Percentiles rank a stretch among this genome's conserved stretches.
phyloP scores from a whole-genome alignment of 2,113 vertebrate species.

The Nasalis larvatus region DNA sequence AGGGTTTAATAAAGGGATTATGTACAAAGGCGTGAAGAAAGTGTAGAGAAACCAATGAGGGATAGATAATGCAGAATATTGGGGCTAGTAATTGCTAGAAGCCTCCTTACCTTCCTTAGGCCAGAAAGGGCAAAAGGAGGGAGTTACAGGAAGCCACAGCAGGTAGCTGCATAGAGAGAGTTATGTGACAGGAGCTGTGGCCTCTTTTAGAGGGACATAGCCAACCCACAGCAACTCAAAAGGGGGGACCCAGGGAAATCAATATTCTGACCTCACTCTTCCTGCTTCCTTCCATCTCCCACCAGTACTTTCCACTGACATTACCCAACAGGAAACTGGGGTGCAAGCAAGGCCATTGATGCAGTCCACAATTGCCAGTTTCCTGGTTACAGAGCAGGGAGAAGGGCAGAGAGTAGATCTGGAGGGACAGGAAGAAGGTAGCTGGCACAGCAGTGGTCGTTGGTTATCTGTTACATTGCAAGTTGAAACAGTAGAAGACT shows the following conservation, averaged over 20 bases:
- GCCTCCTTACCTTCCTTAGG: not conserved
- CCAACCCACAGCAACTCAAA: not conserved
- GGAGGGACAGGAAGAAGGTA: not conserved
- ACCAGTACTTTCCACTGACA: not conserved
- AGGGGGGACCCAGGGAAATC: not conserved
- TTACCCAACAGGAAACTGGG: not conserved
- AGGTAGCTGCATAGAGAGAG: not conserved
- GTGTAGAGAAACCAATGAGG: not conserved
- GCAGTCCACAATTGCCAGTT: not conserved
- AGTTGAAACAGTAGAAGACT: not conserved
- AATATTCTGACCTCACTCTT: not conserved
- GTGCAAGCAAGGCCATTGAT: not conserved
- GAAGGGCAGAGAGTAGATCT: not conserved
- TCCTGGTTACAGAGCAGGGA: not conserved
- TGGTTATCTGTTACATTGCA: not conserved
- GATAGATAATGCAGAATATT: not conserved
- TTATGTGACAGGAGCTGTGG: not conserved
- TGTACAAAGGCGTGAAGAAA: not conserved
- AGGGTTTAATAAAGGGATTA: not conserved
- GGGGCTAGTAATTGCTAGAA: not conserved
- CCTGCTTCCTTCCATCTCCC: not conserved
- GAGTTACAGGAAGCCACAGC: not conserved
- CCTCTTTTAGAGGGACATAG: not conserved
- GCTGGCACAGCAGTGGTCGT: not conserved
- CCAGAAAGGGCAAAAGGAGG: not conserved